Evolutionary conservation across 2,888 invertebrate species (phyloP).

Genomic region (Drosophila macrospina): DNA sequence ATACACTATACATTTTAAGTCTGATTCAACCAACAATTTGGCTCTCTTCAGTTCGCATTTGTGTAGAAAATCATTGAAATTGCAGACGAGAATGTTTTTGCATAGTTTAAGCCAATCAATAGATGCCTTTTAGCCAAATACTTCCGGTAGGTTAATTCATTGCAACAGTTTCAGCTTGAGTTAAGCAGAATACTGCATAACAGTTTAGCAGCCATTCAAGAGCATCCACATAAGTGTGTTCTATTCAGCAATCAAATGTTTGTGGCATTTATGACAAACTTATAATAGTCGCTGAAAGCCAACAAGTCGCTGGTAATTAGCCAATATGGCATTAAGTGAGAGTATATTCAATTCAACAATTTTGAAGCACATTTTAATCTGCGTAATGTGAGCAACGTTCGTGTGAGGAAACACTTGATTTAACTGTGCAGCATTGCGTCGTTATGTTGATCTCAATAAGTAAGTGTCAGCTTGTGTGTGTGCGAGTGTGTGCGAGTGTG

Average conservation of each 20-base stretch:
- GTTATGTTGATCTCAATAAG: conserved; percentile 62
- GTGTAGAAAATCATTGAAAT: too few species aligned
- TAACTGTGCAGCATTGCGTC: conserved; percentile 53
- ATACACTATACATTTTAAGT: not conserved
- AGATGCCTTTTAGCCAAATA: not conserved
- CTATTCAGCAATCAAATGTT: not conserved
- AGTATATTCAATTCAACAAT: conserved; percentile 23
- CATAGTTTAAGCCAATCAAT: not conserved
- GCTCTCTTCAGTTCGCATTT: too few species aligned
- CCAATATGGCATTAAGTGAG: conserved; percentile 6
- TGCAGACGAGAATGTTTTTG: not conserved
- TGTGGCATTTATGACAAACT: conserved; percentile 4
- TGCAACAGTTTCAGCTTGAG: not conserved
- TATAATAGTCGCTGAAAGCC: not conserved
- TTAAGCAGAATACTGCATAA: not conserved
- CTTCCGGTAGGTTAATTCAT: not conserved
- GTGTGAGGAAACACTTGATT: conserved; percentile 52
- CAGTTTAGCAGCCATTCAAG: not conserved
- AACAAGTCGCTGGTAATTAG: not conserved
- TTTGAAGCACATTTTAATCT: conserved; percentile 66
- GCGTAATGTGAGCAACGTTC: conserved; percentile 46
- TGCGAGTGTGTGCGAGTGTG: conserved; percentile 16
- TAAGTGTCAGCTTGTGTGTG: conserved; percentile 47
- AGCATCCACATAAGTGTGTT: not conserved
- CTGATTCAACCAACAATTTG: not conserved